A percentile compares a stretch with the other conserved stretches of the same genome.
Evolutionary conservation across 2,113 vertebrate genomes (phyloP).

Genomic region (Toxostoma redivivum): DNA sequence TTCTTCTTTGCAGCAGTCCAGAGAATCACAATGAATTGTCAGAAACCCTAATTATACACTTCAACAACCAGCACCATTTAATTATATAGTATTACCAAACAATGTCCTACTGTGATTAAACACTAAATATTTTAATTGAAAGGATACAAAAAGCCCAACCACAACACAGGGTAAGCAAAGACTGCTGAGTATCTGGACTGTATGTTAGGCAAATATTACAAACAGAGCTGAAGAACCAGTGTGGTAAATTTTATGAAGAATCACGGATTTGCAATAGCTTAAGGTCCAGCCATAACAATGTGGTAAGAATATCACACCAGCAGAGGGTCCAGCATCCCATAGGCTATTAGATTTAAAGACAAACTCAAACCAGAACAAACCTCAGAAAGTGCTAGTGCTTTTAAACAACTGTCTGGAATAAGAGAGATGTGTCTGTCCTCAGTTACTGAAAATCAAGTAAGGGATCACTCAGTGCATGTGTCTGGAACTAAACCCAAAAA

Average conservation of each 20-base stretch:
- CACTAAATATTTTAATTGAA: constrained; percentile 61
- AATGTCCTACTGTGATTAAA: constrained; percentile 61
- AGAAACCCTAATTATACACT: constrained; percentile 54
- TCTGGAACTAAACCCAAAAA: background rate
- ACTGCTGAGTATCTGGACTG: background rate
- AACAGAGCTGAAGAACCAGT: background rate
- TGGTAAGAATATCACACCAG: background rate
- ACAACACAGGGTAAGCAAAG: constrained; percentile 7
- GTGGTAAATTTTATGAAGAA: background rate
- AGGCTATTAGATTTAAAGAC: background rate
- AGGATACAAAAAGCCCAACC: constrained; percentile 28
- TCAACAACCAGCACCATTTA: constrained; percentile 52
- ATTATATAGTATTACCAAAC: constrained; percentile 58
- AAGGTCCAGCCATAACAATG: background rate
- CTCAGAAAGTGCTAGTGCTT: background rate
- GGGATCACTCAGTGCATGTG: background rate
- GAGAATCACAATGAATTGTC: constrained; percentile 56
- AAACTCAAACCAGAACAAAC: constrained; percentile 20
- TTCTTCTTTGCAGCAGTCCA: constrained; percentile 49
- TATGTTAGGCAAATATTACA: background rate
- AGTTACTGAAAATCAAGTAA: constrained; percentile 9
- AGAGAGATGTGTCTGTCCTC: background rate
- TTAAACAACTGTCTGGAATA: background rate
- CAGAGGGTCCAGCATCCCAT: background rate
- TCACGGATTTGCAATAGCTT: background rate